Base-by-base conservation (phyloP, 2,888 invertebrate species). In the Ophonus ardosiacus region DNA sequence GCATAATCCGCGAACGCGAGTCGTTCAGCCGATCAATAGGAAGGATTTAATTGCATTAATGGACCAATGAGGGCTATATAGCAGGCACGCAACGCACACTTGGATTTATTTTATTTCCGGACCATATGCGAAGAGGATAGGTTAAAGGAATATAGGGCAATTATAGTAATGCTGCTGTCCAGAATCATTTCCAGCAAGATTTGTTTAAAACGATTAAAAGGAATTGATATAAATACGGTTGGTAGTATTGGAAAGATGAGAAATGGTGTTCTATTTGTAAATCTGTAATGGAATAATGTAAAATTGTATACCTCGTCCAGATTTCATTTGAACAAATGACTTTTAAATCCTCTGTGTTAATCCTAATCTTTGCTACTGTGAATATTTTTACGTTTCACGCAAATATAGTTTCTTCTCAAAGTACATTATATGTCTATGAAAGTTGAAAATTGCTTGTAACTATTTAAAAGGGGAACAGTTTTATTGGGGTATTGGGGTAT, bases 21-120 rank as follows among this genome's bases (percentile, higher is more conserved):
- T 18, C 81, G 86, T 86, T 86, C 86, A 88, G 87, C 87, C 87
- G 88, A 88, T 89, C 88, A 88, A 89, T 89, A 88, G 86, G 86
- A 87, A 21, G 86, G 87, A 87, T 87, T 87, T 87, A 87, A 88
- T 88, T 88, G 87, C 87, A 87, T 87, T 88, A 87, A 86, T 86
- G 85, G 86, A 74, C 86, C 86, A 85, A 84, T 86, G 74, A 63
- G 86, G 85, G 81, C 86, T 86, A 79, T 86, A 86, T 24, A 15
- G 5, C 4, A 31, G 31, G 31, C 78, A 78, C 78, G 78, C 78
- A 78, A 78, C 57, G 78, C 57, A 56, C 40, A 56, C 17, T 24
- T 17, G 56, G 57, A 78, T 78, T 78, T 78, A 78, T 78, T 78
- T 78, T 78, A 78, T 78, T 78, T 78, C 78, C 78, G 68, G 31